Conservation (phyloP, 2,113 vertebrate genomes). For the Chionomys nivalis region DNA sequence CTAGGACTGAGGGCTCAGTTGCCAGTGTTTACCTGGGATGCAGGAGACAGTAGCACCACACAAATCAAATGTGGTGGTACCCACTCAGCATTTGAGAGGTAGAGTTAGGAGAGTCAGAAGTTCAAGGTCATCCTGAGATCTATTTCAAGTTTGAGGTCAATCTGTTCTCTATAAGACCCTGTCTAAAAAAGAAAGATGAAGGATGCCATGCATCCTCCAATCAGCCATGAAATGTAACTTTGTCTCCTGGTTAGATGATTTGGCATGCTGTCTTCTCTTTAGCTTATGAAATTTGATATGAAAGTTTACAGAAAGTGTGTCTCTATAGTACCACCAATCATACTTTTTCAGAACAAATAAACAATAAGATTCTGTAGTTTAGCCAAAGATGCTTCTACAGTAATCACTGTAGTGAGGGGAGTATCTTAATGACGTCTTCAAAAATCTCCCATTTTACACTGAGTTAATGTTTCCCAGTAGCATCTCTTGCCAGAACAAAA, state of each 20-base stretch:
- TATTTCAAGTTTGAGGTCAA: background rate
- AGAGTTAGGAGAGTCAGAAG: no score
- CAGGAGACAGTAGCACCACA: background rate
- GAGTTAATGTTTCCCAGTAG: background rate
- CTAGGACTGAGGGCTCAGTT: background rate
- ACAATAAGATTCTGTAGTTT: background rate
- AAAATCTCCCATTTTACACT: background rate
- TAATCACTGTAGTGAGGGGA: background rate
- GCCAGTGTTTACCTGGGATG: background rate
- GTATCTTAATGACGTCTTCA: background rate
- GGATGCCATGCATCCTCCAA: background rate
- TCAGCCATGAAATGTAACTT: background rate
- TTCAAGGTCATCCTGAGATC: background rate
- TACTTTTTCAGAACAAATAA: conserved; percentile 35
- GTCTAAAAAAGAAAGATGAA: background rate
- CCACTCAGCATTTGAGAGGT: background rate
- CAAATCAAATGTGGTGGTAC: background rate
- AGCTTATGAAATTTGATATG: conserved; percentile 30
- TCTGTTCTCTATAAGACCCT: background rate
- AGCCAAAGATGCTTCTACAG: background rate
- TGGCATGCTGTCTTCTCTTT: background rate
- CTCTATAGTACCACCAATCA: background rate
- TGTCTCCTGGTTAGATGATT: background rate
- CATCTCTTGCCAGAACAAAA: conserved; percentile 9
- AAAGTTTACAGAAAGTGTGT: background rate